Evolutionary conservation across 2,113 vertebrate species (phyloP).

Genomic region (Phylloscopus whistleri): DNA sequence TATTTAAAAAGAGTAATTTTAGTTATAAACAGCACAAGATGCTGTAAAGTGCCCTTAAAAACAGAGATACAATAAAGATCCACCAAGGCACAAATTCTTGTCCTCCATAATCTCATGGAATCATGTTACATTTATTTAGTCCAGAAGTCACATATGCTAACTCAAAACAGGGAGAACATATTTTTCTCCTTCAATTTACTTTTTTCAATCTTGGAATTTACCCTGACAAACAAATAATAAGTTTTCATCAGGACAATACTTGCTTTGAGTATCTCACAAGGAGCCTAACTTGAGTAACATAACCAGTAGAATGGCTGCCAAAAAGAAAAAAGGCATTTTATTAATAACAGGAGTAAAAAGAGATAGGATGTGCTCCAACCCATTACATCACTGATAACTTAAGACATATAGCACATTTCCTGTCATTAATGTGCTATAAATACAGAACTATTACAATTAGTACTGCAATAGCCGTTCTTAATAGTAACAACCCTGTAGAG

Average conservation of each 20-base stretch:
- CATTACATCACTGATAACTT: neutral
- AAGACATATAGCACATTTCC: neutral
- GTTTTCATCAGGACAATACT: neutral
- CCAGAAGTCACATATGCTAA: neutral
- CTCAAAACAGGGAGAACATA: neutral
- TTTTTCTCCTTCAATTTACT: neutral
- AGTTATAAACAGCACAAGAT: neutral
- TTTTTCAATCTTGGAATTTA: neutral
- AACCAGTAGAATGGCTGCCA: neutral
- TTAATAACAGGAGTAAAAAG: neutral
- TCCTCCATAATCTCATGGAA: neutral
- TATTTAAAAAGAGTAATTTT: neutral
- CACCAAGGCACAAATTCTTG: neutral
- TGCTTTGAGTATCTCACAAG: neutral
- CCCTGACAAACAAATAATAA: neutral
- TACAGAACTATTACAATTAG: neutral
- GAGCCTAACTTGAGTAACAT: neutral
- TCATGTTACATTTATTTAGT: neutral
- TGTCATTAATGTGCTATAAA: neutral
- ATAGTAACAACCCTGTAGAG: neutral
- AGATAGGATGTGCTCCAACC: neutral
- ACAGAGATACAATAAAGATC: neutral
- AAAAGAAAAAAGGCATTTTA: neutral
- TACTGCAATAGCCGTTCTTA: neutral
- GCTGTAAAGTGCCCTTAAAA: neutral